Base-by-base conservation (phyloP, 2,888 invertebrate genomes). In the Melieria picta region DNA sequence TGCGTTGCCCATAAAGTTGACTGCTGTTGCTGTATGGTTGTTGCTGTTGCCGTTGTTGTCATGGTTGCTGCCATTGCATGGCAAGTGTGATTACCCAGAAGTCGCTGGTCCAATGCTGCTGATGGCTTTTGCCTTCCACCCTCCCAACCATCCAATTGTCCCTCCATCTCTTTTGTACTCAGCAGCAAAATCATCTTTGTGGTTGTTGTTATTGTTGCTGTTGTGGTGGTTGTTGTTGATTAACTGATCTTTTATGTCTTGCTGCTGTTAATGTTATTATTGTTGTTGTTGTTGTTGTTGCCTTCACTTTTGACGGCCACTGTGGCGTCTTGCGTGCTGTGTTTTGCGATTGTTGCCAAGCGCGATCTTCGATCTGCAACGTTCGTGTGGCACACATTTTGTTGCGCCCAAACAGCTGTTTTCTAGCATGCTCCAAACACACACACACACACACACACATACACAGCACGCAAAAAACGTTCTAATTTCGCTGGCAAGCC, bases 361-460 rank as follows among this genome's bases (percentile, higher is more conserved):
- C 60, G 60, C 30, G 30, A 30, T 30, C 30, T 30, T 30, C 30
- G 30, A 30, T 30, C 58, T 42, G 9, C 58, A 67, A 60, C 50
- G 60, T 67, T 67, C 60, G 67, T 67, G 67, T 67, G 67, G 67
- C 67, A 67, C 60, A 67, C 67, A 67, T 67, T 67, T 67, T 50
- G 30, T 30, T 30, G 30, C 30, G 30, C 30, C 30, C 30, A 30
- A 30, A 30, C 30, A 30, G 30, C 30, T 69, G 67, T 43, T 47
- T 48, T 30, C 42, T 7, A 5, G 50, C 16, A 46, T 60, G 13
- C 43, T 7, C 30, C n/a, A 43, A 30, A 11, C 43, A 61, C n/a
- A 5, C n/a, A 62, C 62, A 46, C 45, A 47, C 46, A 62, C 7
- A 62, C 13, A 46, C 45, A 62, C 62, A 46, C 42, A 43, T 0